These are phyloP conservation scores for Rhaphigaster nebulosa DNA, from an alignment of 2,888 invertebrate species.

Conservation along the genomic window DNA sequence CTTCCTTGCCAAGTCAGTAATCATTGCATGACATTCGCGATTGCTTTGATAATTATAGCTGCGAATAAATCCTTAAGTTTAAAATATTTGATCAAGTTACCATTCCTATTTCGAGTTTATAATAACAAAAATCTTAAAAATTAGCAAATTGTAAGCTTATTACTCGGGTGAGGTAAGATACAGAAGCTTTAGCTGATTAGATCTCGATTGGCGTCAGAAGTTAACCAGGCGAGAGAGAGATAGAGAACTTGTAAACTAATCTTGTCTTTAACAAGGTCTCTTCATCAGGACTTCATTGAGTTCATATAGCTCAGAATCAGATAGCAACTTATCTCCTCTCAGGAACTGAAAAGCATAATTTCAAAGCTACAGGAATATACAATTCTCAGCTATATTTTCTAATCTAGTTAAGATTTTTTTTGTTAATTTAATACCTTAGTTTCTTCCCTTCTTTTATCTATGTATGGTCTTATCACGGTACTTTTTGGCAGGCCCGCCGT, in stretches of 20 bases:
- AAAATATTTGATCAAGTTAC: too few species aligned
- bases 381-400: too few species aligned
- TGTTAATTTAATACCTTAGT: too few species aligned
- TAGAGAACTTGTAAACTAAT: not conserved
- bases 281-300: constrained; percentile 2
- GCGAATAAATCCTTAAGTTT: too few species aligned
- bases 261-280: not conserved
- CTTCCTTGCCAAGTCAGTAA: too few species aligned
- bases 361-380: not conserved
- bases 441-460: too few species aligned
- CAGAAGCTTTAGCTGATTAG: not conserved
- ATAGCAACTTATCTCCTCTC: not conserved
- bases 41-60: too few species aligned
- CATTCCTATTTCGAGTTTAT: too few species aligned
- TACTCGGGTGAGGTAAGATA: not conserved
- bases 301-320: not conserved
- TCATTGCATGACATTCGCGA: too few species aligned
- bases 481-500: too few species aligned
- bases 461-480: not conserved
- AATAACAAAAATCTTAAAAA: too few species aligned
- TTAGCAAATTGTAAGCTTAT: not conserved
- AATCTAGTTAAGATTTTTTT: too few species aligned
- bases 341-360: not conserved
- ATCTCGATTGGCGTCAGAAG: not conserved
- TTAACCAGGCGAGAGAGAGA: not conserved